These are phyloP conservation scores for Phallusia fumigata DNA, from an alignment of 23 tunicate genomes.

Conservation along the genomic window DNA sequence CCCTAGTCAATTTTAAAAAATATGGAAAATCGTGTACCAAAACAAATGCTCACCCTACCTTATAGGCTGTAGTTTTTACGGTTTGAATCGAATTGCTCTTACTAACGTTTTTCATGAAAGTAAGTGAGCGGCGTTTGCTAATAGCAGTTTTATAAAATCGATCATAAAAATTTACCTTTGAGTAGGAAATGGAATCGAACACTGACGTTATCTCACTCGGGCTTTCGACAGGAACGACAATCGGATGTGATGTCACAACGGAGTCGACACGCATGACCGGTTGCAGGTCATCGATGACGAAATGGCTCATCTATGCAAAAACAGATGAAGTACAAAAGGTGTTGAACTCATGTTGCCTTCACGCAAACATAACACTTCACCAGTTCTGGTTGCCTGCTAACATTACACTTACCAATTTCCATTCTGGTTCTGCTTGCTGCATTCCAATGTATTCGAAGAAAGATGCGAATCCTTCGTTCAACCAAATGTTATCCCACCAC, in stretches of 20 bases:
- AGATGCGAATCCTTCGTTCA: slow-evolving; percentile 98
- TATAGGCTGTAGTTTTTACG: too few relatives aligned
- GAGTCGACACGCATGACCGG: slow-evolving; percentile 57
- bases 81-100: too few relatives aligned
- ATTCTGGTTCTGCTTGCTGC: slow-evolving; percentile 50
- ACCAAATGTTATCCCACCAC: slow-evolving; percentile 99
- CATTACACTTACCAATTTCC: slow-evolving; percentile 55
- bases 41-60: too few relatives aligned
- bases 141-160: too few relatives aligned
- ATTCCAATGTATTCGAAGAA: slow-evolving; percentile 79
- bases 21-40: too few relatives aligned
- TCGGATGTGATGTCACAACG: slow-evolving; percentile 70
- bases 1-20: too few relatives aligned
- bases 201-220: slow-evolving; percentile 80
- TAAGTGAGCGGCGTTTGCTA: too few relatives aligned
- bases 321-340: too few relatives aligned
- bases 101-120: too few relatives aligned
- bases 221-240: slow-evolving; percentile 50
- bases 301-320: slow-evolving; percentile 54
- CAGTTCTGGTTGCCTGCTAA: too few relatives aligned
- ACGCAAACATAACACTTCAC: too few relatives aligned
- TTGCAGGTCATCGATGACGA: slow-evolving; percentile 67
- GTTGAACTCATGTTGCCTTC: too few relatives aligned
- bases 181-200: slow-evolving; percentile 75
- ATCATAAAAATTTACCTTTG: slow-evolving; percentile 42